Conservation (phyloP, 2,888 invertebrate species). For the Acronicta leporina region DNA sequence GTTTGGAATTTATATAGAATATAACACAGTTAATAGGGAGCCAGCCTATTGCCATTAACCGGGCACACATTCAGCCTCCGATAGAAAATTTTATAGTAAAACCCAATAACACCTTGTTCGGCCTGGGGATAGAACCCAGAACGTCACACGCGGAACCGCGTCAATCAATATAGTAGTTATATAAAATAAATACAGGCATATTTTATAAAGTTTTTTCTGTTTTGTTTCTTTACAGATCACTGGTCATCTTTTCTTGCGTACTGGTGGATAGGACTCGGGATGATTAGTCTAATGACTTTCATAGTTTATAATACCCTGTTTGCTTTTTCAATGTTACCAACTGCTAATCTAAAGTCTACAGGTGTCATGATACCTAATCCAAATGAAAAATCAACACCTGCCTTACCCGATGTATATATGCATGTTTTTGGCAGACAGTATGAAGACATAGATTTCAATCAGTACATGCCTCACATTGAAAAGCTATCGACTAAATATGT, state of each 20-base stretch:
- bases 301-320: constrained; percentile 77
- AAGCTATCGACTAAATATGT: constrained; percentile 69
- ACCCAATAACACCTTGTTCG: no score
- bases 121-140: no score
- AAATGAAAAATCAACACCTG: constrained; percentile 23
- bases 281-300: constrained; percentile 76
- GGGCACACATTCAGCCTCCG: neutral
- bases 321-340: constrained; percentile 69
- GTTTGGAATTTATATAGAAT: no score
- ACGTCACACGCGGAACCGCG: no score
- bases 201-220: neutral
- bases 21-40: no score
- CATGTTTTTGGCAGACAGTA: constrained; percentile 71
- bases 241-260: constrained; percentile 76
- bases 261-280: constrained; percentile 80
- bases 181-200: no score
- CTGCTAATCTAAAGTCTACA: constrained; percentile 53
- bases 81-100: no score
- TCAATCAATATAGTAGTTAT: no score
- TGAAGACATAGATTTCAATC: constrained; percentile 66
- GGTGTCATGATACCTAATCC: constrained; percentile 39
- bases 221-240: constrained; percentile 73
- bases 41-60: no score
- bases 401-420: constrained; percentile 70
- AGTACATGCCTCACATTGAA: constrained; percentile 74